Evolutionary conservation across 2,888 invertebrate genomes (phyloP).

Genomic region (Amiota communis): DNA sequence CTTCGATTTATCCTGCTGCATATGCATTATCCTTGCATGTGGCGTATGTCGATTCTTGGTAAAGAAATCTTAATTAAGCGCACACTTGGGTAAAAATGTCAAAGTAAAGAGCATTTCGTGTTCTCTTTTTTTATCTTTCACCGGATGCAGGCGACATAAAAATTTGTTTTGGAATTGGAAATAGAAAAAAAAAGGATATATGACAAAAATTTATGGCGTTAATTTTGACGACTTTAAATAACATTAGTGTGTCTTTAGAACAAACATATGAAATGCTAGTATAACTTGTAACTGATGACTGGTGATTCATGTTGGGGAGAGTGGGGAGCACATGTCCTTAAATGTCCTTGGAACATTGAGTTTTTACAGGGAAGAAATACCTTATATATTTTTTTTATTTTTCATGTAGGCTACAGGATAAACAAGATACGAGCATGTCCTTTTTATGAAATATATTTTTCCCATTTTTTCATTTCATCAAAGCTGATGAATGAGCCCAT

Average conservation of each 20-base stretch:
- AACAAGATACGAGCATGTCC: constrained; percentile 21
- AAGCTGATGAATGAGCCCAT: neutral
- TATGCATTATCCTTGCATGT: neutral
- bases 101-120: neutral
- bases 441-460: neutral
- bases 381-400: neutral
- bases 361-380: neutral
- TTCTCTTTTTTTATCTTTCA: neutral
- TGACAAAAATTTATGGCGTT: constrained; percentile 25
- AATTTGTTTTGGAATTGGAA: neutral
- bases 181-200: constrained; percentile 12
- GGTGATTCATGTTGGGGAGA: neutral
- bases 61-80: constrained; percentile 7
- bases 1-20: neutral
- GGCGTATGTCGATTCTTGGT: neutral
- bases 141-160: constrained; percentile 23
- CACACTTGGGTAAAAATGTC: neutral
- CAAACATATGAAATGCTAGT: too few species aligned
- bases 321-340: constrained; percentile 1
- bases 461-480: neutral
- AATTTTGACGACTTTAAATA: constrained; percentile 23
- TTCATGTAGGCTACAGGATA: constrained; percentile 21
- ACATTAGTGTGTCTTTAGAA: neutral
- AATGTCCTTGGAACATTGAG: constrained; percentile 5
- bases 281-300: neutral